Conservation (phyloP, 2,888 invertebrate genomes). For the Brenthis hecate region DNA sequence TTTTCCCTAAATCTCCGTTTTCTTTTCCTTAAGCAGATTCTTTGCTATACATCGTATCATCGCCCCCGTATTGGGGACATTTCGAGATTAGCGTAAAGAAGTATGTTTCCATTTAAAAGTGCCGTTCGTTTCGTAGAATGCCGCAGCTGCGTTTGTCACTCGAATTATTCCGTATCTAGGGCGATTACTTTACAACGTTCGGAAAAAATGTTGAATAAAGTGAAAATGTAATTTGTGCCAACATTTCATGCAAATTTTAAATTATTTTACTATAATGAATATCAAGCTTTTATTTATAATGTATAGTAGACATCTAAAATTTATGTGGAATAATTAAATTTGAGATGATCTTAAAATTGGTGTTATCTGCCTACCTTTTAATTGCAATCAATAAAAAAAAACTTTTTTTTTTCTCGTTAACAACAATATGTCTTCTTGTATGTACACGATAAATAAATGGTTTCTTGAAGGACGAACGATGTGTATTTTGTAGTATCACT, state of each 20-base stretch:
- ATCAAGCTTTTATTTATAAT: too few species aligned
- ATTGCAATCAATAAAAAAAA: too few species aligned
- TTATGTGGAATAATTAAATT: too few species aligned
- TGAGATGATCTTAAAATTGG: too few species aligned
- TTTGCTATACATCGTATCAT: slow-evolving; percentile 54
- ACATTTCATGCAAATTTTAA: not conserved
- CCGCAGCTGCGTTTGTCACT: slow-evolving; percentile 61
- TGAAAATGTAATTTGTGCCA: slow-evolving; percentile 26
- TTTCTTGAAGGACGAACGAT: too few species aligned
- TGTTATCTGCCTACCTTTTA: too few species aligned
- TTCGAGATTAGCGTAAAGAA: slow-evolving; percentile 65
- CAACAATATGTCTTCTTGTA: too few species aligned
- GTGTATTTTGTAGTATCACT: too few species aligned
- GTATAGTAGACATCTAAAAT: too few species aligned
- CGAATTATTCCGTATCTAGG: slow-evolving; percentile 48
- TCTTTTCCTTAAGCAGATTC: slow-evolving; percentile 54
- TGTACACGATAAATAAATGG: too few species aligned
- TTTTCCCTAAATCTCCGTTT: slow-evolving; percentile 38
- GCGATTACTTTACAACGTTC: slow-evolving; percentile 34
- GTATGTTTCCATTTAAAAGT: slow-evolving; percentile 71
- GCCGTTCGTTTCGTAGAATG: slow-evolving; percentile 37
- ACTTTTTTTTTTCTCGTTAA: too few species aligned
- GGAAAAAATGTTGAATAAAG: slow-evolving; percentile 33
- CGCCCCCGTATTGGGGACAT: slow-evolving; percentile 56
- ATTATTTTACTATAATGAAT: not conserved